Percentiles rank a stretch among this genome's conserved stretches.
Conservation (phyloP, 2,888 invertebrate species). For the Rutpela maculata region DNA sequence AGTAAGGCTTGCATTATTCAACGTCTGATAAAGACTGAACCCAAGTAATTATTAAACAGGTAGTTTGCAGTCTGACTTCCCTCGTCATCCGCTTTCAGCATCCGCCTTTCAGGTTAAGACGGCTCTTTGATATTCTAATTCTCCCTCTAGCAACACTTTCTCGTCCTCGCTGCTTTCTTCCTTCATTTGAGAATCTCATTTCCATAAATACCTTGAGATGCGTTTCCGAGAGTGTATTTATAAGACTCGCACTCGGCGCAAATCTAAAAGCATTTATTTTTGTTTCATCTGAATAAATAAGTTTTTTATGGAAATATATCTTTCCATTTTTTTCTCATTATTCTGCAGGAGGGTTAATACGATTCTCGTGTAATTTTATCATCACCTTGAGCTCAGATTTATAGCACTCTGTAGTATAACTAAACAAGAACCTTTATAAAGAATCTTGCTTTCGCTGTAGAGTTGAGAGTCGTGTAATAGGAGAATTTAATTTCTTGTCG, state of each 20-base stretch:
- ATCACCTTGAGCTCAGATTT: not conserved
- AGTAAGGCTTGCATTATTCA: conserved; percentile 41
- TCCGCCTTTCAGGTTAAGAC: conserved; percentile 43
- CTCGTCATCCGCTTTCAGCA: conserved; percentile 45
- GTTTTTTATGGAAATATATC: not conserved
- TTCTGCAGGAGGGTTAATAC: not conserved
- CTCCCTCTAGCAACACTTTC: conserved; percentile 37
- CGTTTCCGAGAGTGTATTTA: conserved; percentile 28
- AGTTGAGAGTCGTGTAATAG: not conserved
- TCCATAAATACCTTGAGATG: conserved; percentile 42
- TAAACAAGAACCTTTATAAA: not conserved
- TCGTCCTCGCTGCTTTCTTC: conserved; percentile 33
- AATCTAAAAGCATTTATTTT: conserved; percentile 17
- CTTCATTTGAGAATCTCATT: conserved; percentile 40
- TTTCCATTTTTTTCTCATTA: conserved; percentile 4
- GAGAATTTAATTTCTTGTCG: not conserved
- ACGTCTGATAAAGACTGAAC: conserved; percentile 44
- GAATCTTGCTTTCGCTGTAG: not conserved
- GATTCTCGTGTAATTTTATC: not conserved
- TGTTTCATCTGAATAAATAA: conserved; percentile 13
- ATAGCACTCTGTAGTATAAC: not conserved
- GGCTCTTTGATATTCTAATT: conserved; percentile 49
- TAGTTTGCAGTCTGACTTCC: conserved; percentile 49
- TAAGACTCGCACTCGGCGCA: not conserved
- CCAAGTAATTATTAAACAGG: conserved; percentile 52